Evolutionary conservation across 1,140 invertebrate species (phyloP).

Genomic region (Ostrea edulis): DNA sequence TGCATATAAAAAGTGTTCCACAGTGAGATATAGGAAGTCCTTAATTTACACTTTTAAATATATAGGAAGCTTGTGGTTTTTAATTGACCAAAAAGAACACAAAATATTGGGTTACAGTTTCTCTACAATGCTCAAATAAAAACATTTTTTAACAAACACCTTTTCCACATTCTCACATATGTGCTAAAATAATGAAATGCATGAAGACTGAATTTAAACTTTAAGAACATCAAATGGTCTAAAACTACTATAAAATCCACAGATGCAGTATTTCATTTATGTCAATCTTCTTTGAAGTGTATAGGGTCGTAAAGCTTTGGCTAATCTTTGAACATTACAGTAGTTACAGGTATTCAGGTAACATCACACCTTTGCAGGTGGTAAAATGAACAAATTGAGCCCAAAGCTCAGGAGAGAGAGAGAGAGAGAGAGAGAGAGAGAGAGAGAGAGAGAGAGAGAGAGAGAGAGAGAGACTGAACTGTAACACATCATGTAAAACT

Average conservation of each 20-base stretch:
- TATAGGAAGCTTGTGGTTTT: not conserved
- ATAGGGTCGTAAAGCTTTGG: not conserved
- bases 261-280: constrained; percentile 4
- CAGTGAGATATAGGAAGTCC: too few relatives aligned
- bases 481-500: too few relatives aligned
- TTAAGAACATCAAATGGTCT: constrained; percentile 8
- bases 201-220: not conserved
- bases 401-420: not conserved
- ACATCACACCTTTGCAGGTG: constrained; percentile 1
- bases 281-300: constrained; percentile 25
- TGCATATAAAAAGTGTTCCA: too few relatives aligned
- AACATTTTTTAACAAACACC: not conserved
- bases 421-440: too few relatives aligned
- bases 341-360: constrained; percentile 13
- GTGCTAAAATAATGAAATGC: constrained; percentile 16
- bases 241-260: not conserved
- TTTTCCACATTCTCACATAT: not conserved
- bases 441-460: too few relatives aligned
- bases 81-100: not conserved
- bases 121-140: not conserved
- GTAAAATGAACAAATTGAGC: not conserved
- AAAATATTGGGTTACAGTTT: not conserved
- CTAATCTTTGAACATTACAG: constrained; percentile 20
- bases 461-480: too few relatives aligned
- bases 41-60: too few relatives aligned